Base-by-base conservation (phyloP, 2,797 vertebrate species). In the Falco columbarius region DNA sequence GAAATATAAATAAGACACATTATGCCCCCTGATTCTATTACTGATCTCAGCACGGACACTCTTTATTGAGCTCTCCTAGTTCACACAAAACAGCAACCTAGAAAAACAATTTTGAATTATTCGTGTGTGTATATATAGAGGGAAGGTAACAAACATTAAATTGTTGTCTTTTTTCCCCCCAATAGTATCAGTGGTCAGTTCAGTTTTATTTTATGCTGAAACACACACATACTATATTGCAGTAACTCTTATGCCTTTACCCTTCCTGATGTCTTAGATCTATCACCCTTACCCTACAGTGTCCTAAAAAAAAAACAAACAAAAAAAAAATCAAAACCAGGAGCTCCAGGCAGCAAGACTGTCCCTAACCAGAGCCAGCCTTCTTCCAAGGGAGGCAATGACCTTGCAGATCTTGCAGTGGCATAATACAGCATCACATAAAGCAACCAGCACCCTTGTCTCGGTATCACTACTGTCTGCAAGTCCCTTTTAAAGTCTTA, bases 61-160 rank as follows among this genome's bases (percentile, higher is more conserved):
- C 80, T 87, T 90, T 62, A 89, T 34, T 83, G 77, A 97, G 71
- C 91, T 68, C 10, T 94, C 65, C 83, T 90, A 65, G 84, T 81
- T 80, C 83, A 71, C 72, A 65, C 63, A 54, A 94, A 92, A 36
- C 36, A 74, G 47, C 79, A 93, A 95, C 77, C 86, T 68, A 55
- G 40, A 85, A 54, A 82, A 71, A 81, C n/a, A 52, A 19, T 4
- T 52, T 5, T 17, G 3, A 55, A 11, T 2, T 22, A 5, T 10
- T 23, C 51, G 27, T 79, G 3, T 29, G 4, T 55, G 40, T 14
- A 6, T 14, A 40, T 40, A 26, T 2, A 23, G 36, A 77, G 14
- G 13, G 54, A 87, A 68, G 6, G 42, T 56, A 93, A 82, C 22
- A 47, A 73, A 36, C 12, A 32, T 30, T 40, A 66, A 56, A 42